These are phyloP conservation scores for Edolisoma coerulescens DNA, from an alignment of 2,113 vertebrate genomes.

Conservation along the genomic window DNA sequence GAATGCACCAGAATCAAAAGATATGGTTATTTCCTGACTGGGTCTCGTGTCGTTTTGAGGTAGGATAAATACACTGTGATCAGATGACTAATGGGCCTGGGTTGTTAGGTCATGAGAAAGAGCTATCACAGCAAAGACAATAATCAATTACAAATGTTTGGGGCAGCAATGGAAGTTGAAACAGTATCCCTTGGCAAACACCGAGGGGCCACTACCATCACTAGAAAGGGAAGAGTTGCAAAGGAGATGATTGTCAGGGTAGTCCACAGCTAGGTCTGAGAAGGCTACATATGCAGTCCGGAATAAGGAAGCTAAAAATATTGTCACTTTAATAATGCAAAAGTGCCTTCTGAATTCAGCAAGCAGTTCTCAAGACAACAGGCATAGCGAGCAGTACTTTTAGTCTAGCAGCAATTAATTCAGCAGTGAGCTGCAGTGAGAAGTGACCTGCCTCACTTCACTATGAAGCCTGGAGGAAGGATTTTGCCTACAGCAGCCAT, in stretches of 20 bases:
- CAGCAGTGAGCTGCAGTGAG: background rate
- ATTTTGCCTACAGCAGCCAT: background rate
- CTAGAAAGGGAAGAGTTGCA: background rate
- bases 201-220: background rate
- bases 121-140: background rate
- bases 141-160: background rate
- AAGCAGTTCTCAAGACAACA: background rate
- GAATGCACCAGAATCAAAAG: background rate
- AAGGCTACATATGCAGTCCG: background rate
- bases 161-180: background rate
- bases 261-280: background rate
- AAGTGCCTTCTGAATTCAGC: background rate
- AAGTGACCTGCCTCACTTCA: background rate
- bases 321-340: background rate
- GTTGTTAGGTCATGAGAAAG: conserved; percentile 27
- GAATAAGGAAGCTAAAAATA: background rate
- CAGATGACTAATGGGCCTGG: background rate
- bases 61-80: background rate
- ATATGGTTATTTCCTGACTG: background rate
- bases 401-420: background rate
- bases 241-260: background rate
- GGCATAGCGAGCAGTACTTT: background rate
- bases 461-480: background rate
- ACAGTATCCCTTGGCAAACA: background rate
- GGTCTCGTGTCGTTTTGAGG: background rate